Base-by-base conservation (phyloP, 2,888 invertebrate genomes). In the Linyphia triangularis region DNA sequence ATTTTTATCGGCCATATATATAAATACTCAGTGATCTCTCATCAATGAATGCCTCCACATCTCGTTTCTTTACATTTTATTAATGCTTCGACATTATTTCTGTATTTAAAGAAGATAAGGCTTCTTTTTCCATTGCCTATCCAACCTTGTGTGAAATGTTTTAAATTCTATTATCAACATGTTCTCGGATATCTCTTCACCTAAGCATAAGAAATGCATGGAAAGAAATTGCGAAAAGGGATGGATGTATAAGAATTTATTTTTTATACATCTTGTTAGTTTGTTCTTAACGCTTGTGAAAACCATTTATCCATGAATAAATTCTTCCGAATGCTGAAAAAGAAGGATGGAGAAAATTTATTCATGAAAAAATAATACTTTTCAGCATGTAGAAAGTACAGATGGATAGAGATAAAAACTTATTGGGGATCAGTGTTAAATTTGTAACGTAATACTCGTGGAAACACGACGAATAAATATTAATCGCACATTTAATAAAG, bases 301-400 rank as follows among this genome's bases (percentile, higher is more conserved):
- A 30, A 77, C 40, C 59, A 77, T 77, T 77, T 63, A 77, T 77
- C 28, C 63, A 26, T 77, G 77, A 77, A 77, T 73, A 75, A 59
- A 73, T 73, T 75, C 59, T 30, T 75, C 33, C 28, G 16, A n/a
- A 28, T 22, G 43, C 43, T 24, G 30, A 43, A 16, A 59, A 37
- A 43, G 26, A 19, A 16, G 37, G 33, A 40, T 70, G 24, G 26
- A 33, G 16, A 37, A 30, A 13, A 30, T 7, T 26, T 13, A 30
- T n/a, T 16, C 40, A 30, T n/a, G 37, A 51, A 28, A 61, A 30
- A 33, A 6, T 33, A 75, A 59, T 61, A 51, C n/a, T 13, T 69
- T 19, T 69, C 37, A 30, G 19, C 19, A 61, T 63, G 16, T 22
- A 59, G 73, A 40, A 37, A n/a, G 63, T 16, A 75, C 28, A 26